Evolutionary conservation across 2,888 invertebrate species (phyloP).

Genomic region (Tinea semifulvella): DNA sequence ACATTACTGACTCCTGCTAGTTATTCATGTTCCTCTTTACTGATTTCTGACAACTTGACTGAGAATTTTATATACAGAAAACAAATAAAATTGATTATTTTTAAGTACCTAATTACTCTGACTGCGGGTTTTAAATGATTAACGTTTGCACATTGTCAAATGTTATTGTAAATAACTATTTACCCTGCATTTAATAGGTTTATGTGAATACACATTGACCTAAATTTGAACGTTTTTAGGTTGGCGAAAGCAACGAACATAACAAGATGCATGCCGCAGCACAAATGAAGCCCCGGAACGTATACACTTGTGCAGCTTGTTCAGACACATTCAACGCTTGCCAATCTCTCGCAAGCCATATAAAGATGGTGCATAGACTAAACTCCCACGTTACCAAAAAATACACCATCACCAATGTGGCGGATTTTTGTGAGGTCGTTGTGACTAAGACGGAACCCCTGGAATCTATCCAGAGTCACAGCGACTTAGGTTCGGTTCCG

Average conservation of each 20-base stretch:
- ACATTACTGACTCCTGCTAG: too few relatives aligned
- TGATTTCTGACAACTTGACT: too few relatives aligned
- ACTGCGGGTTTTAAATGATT: too few relatives aligned
- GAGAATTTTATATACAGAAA: too few relatives aligned
- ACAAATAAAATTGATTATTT: too few relatives aligned
- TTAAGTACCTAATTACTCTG: too few relatives aligned
- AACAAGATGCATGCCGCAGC: slow-evolving; percentile 48
- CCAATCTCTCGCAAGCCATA: slow-evolving; percentile 46
- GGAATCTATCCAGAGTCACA: slow-evolving; percentile 58
- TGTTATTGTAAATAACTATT: too few relatives aligned
- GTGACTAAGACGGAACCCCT: slow-evolving; percentile 64
- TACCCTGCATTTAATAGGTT: too few relatives aligned
- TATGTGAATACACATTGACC: too few relatives aligned
- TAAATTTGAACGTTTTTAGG: too few relatives aligned
- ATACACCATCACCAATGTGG: slow-evolving; percentile 18
- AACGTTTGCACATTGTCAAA: too few relatives aligned
- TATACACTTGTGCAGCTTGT: slow-evolving; percentile 56
- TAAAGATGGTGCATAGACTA: slow-evolving; percentile 48
- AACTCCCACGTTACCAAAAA: slow-evolving; percentile 27
- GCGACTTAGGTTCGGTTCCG: slow-evolving; percentile 53
- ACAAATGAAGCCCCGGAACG: slow-evolving; percentile 50
- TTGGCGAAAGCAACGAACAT: slow-evolving; percentile 49
- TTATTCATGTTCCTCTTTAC: too few relatives aligned
- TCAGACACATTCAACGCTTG: slow-evolving; percentile 48
- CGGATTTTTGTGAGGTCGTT: slow-evolving; percentile 68